phyloP scores from a whole-genome alignment of 2,888 invertebrate species.

The Cryptocheilus praepositus region DNA sequence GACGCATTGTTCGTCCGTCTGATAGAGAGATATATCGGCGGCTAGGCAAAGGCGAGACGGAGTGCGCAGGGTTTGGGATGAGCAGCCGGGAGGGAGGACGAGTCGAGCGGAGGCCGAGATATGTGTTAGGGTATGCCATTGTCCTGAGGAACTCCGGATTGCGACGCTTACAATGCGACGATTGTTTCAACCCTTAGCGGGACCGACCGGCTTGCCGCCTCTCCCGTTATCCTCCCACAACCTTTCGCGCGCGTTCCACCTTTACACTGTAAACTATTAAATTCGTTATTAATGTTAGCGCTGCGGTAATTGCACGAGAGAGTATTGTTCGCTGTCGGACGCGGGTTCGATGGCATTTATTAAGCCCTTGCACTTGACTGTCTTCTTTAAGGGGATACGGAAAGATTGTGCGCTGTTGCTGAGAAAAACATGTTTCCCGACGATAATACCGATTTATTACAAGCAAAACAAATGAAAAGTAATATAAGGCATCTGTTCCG shows the following conservation, averaged over 20 bases:
- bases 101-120: conserved; percentile 53
- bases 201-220: conserved; percentile 55
- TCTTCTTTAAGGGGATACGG: too few species aligned
- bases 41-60: conserved; percentile 20
- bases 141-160: conserved; percentile 65
- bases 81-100: conserved; percentile 7
- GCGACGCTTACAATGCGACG: conserved; percentile 70
- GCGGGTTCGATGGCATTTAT: conserved; percentile 9
- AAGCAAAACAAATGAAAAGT: too few species aligned
- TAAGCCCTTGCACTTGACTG: too few species aligned
- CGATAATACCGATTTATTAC: too few species aligned
- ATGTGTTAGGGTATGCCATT: conserved; percentile 65
- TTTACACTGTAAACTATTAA: conserved; percentile 62
- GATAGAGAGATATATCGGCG: conserved; percentile 58
- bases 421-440: too few species aligned
- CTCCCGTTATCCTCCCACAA: conserved; percentile 34
- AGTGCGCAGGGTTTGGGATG: conserved; percentile 14
- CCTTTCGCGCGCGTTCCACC: conserved; percentile 14
- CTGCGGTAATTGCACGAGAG: conserved; percentile 58
- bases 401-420: too few species aligned
- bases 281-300: conserved; percentile 65
- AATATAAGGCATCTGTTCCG: too few species aligned
- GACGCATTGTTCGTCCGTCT: conserved; percentile 66
- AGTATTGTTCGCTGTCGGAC: conserved; percentile 52
- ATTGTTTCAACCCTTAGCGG: conserved; percentile 70